phyloP scores from a whole-genome alignment of 2,113 vertebrate genomes.

The Hyla sarda region DNA sequence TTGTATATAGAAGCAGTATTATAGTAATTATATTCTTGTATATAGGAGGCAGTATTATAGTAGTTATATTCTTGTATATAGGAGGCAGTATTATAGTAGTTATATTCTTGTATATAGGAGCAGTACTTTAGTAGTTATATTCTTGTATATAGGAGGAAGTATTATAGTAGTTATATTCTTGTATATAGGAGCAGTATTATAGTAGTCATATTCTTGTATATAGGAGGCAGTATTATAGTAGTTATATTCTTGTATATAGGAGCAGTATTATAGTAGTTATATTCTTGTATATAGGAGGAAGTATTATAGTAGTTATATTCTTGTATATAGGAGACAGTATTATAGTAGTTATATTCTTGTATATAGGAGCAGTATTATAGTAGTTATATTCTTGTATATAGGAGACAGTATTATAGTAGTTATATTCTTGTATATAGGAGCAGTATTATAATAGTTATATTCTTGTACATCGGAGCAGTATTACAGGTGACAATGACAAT shows the following conservation, averaged over 20 bases:
- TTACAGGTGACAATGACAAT: no score
- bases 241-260: neutral
- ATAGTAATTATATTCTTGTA: no score
- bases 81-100: neutral
- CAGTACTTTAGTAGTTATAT: neutral
- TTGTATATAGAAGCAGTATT: no score
- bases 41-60: neutral
- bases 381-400: no score
- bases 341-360: no score
- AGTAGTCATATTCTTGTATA: no score
- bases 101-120: neutral
- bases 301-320: neutral
- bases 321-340: no score
- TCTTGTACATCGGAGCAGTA: no score
- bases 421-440: no score
- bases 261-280: neutral
- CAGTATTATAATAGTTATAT: no score
- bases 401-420: no score
- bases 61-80: neutral
- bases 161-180: conserved; percentile 3
- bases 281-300: neutral
- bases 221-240: neutral
- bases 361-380: no score
- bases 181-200: neutral
- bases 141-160: neutral